Evolutionary conservation across 2,888 invertebrate species (phyloP).

Genomic region (Biston stratarius): DNA sequence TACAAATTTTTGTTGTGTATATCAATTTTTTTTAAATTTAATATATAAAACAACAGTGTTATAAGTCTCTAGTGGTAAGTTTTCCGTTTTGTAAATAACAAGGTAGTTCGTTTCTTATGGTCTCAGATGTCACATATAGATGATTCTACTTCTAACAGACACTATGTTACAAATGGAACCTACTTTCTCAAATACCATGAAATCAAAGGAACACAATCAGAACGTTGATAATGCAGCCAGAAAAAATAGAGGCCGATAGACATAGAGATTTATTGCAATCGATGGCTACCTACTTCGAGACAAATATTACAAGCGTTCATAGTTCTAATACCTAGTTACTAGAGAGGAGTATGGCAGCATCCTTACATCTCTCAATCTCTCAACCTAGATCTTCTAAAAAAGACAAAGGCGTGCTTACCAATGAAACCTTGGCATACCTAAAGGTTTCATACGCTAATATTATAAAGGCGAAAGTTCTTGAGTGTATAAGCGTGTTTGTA

Average conservation of each 20-base stretch:
- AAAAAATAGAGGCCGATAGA: slow-evolving; percentile 30
- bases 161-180: slow-evolving; percentile 8
- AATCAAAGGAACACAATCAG: slow-evolving; percentile 34
- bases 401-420: no score
- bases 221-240: slow-evolving; percentile 3
- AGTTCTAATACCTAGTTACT: not conserved
- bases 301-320: slow-evolving; percentile 7
- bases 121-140: slow-evolving; percentile 4
- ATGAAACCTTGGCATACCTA: no score
- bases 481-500: no score
- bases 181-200: slow-evolving; percentile 28
- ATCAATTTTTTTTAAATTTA: no score
- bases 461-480: no score
- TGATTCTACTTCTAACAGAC: not conserved
- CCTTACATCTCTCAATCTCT: no score
- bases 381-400: no score
- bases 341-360: not conserved
- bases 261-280: slow-evolving; percentile 20
- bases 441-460: no score
- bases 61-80: no score
- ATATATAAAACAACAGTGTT: no score
- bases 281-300: slow-evolving; percentile 9
- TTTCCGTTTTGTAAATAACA: not conserved
- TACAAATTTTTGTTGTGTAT: no score
- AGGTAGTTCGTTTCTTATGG: not conserved